Evolutionary conservation across 2,113 vertebrate genomes (phyloP), one percentile per base, ranked within the genome.

Genomic region (Sorex araneus): DNA sequence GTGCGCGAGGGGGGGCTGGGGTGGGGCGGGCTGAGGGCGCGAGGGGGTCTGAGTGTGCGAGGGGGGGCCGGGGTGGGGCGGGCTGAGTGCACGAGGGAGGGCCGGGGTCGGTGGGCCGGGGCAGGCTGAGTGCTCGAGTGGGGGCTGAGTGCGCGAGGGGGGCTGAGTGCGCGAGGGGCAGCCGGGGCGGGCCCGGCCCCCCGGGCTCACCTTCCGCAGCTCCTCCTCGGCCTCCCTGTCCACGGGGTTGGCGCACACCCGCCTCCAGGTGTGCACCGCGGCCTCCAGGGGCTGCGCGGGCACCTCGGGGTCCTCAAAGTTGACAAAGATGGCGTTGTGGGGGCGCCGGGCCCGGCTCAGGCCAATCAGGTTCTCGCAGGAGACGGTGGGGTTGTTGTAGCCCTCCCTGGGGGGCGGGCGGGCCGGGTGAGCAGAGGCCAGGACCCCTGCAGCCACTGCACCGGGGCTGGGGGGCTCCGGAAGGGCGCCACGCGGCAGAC

Each of bases 281-380:
- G 98, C 98, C 95, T 99, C 98, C 43, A 99, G 93, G 0, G 98
- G 98, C 92, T 98, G 98, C 0, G 60, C 13, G 0, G 99, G 99
- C 10, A 98, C 96, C 23, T 96, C 97, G 0, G 98, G 92, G 0
- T 99, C 99, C 8, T 97, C 97, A 32, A 99, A 99, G 96, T 97
- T 99, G 87, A 99, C 97, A 89, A 99, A 99, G 90, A 99, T 98
- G 57, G 99, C 99, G 0, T 99, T 99, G 98, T 99, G 98, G 1
- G 99, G 98, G 43, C 99, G 98, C 0, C 99, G 98, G 40, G 98
- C 98, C 4, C 99, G 98, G 97, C 98, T 99, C 94, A 98, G 96
- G 45, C 99, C 98, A 0, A 99, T 99, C 6, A 99, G 96, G 93
- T 99, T 99, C 93, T 98, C 98, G 0, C 97, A 98, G 1, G 97